Conservation (phyloP, 2,113 vertebrate species). For the Hirundichthys speculiger region DNA sequence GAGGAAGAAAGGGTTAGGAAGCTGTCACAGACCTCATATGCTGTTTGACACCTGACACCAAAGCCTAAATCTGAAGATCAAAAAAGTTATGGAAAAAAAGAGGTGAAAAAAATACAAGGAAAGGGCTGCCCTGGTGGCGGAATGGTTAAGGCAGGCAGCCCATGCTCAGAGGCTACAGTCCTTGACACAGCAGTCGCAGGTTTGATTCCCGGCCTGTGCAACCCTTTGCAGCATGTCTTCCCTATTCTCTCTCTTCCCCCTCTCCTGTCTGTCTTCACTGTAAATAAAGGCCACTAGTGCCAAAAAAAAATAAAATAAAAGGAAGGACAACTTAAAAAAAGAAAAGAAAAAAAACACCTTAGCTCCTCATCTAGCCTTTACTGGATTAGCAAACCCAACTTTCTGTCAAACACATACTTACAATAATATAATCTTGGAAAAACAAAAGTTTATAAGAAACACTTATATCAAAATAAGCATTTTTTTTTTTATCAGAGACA, state of each 20-base stretch:
- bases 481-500: conserved; percentile 51
- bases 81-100: conserved; percentile 38
- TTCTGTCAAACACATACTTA: conserved; percentile 16
- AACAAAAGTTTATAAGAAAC: conserved; percentile 54
- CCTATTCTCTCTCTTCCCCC: no score
- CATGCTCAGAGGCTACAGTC: no score
- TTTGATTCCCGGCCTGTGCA: no score
- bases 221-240: no score
- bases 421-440: no score
- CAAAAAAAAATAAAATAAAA: no score
- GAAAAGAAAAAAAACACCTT: background rate
- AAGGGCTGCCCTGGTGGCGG: background rate
- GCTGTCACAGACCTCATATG: conserved; percentile 61
- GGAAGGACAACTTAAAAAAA: no score
- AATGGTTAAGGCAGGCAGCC: no score
- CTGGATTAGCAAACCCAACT: conserved; percentile 10
- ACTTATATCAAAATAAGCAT: conserved; percentile 56
- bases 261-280: no score
- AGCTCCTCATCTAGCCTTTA: background rate
- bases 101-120: conserved; percentile 31
- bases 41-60: conserved; percentile 64
- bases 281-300: no score
- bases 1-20: conserved; percentile 56
- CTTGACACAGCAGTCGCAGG: no score
- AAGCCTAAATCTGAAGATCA: conserved; percentile 31